Conservation (phyloP, 2,888 invertebrate genomes). For the Andrena bicolor region DNA sequence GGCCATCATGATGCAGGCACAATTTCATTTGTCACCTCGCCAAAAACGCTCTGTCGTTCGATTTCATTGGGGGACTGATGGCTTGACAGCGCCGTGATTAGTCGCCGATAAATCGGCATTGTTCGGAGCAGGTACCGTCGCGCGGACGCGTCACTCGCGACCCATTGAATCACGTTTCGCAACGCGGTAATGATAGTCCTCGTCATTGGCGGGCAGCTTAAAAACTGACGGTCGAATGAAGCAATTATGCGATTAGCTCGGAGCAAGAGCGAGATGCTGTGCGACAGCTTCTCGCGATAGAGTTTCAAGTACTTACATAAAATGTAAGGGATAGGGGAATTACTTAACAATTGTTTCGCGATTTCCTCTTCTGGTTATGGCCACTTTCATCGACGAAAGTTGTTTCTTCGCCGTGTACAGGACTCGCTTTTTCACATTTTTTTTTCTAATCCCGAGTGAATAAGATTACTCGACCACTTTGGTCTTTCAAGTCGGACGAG, state of each 20-base stretch:
- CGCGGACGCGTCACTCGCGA: not conserved
- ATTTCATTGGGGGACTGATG: constrained; percentile 11
- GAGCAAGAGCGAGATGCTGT: not conserved
- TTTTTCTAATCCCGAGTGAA: not conserved
- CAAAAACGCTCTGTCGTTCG: constrained; percentile 17
- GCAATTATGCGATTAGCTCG: constrained; percentile 33
- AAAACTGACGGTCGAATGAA: not conserved
- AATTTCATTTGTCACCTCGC: constrained; percentile 34
- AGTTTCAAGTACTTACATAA: constrained; percentile 36
- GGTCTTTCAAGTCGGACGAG: not conserved
- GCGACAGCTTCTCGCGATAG: not conserved
- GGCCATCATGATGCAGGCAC: not conserved
- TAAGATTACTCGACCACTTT: not conserved
- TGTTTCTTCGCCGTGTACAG: not conserved
- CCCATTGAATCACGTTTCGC: constrained; percentile 6
- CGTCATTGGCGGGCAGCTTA: not conserved
- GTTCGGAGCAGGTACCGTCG: not conserved
- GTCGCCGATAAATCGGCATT: constrained; percentile 14
- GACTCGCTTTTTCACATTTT: not conserved
- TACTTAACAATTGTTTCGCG: constrained; percentile 38
- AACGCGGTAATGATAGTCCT: not conserved
- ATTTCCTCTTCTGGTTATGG: not conserved
- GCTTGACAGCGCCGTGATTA: constrained; percentile 30
- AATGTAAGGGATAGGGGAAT: constrained; percentile 33
- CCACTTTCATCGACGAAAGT: constrained; percentile 38